A percentile compares a stretch with the other conserved stretches of the same genome.
Evolutionary conservation across 1,140 invertebrate genomes (phyloP).

Genomic region (Trichoplusia ni): DNA sequence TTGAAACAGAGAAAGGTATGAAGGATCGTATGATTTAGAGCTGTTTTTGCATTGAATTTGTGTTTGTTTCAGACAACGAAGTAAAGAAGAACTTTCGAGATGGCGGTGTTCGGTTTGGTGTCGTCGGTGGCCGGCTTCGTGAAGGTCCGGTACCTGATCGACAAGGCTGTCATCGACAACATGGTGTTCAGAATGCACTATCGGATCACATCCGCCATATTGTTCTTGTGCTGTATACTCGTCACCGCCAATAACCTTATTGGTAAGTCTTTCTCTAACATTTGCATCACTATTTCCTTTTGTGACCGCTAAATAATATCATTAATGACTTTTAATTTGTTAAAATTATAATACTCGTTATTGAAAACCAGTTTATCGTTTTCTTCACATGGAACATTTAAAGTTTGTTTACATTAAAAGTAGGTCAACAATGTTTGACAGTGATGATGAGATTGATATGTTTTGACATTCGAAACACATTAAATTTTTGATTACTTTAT

Average conservation of each 20-base stretch:
- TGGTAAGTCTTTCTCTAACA: conserved; percentile 83
- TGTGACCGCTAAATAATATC: no score
- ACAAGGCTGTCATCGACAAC: conserved; percentile 94
- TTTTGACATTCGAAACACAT: no score
- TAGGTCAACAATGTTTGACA: no score
- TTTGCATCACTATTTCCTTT: not conserved
- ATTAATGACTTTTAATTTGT: no score
- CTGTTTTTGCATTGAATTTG: conserved; percentile 31
- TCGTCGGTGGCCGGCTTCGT: conserved; percentile 92
- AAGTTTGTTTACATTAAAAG: no score
- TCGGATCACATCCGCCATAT: conserved; percentile 92
- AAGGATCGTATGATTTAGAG: not conserved
- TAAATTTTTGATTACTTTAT: no score
- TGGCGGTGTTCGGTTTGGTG: conserved; percentile 91
- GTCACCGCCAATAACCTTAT: conserved; percentile 94
- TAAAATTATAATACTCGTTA: no score
- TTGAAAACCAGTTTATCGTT: no score
- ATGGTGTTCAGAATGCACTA: conserved; percentile 95
- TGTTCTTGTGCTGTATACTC: conserved; percentile 93
- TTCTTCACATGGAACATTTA: no score
- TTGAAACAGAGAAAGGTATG: not conserved
- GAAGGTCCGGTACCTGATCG: conserved; percentile 92
- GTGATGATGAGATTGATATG: no score
- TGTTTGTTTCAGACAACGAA: conserved; percentile 67
- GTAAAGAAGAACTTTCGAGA: conserved; percentile 72